These are phyloP conservation scores for Hylia prasina DNA, from an alignment of 2,113 vertebrate genomes.

Conservation along the genomic window DNA sequence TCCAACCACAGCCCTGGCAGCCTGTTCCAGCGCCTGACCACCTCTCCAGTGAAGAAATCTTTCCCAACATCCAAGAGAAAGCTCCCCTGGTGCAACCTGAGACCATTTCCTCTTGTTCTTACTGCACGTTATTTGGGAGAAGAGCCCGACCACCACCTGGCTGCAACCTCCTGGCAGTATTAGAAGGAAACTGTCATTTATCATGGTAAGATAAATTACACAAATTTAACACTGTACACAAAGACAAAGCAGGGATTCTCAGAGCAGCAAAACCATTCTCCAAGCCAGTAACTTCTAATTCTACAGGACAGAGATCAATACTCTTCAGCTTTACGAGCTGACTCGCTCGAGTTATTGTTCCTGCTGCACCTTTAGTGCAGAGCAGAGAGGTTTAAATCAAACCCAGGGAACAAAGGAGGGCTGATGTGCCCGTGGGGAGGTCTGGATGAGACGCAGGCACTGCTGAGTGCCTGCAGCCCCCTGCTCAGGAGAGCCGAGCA, in stretches of 20 bases:
- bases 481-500: background rate
- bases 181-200: background rate
- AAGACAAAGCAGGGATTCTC: background rate
- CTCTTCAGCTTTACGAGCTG: background rate
- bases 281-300: background rate
- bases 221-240: rapidly evolving
- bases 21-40: background rate
- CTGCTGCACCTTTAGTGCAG: background rate
- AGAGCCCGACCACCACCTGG: background rate
- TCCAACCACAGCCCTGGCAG: background rate
- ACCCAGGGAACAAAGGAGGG: background rate
- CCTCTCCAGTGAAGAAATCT: background rate
- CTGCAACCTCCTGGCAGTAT: background rate
- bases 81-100: background rate
- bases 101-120: background rate
- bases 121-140: background rate
- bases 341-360: background rate
- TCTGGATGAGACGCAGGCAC: background rate
- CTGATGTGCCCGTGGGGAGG: background rate
- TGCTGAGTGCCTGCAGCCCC: background rate
- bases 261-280: background rate
- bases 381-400: background rate
- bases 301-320: background rate
- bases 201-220: background rate
- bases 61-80: background rate